Percentiles rank a stretch among this genome's conserved stretches.
phyloP scores from a whole-genome alignment of 2,888 invertebrate species.

The Machimus rusticus region DNA sequence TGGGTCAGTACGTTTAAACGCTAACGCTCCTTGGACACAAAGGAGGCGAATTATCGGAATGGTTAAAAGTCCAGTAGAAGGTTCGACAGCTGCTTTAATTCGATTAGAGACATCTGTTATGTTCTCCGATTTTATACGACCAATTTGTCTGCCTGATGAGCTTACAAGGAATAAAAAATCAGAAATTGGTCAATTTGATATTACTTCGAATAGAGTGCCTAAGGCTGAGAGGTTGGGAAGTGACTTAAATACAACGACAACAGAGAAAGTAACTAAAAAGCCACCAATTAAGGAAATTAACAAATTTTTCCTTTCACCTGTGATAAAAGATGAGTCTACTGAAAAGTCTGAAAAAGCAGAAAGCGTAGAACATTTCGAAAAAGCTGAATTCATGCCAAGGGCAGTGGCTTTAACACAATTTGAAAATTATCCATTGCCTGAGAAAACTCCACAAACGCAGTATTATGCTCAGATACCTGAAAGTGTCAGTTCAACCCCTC shows the following conservation, averaged over 20 bases:
- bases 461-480: slow-evolving; percentile 52
- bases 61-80: slow-evolving; percentile 89
- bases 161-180: slow-evolving; percentile 55
- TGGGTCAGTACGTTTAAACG: slow-evolving; percentile 78
- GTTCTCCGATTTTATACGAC: slow-evolving; percentile 83
- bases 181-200: background rate
- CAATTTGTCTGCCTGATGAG: slow-evolving; percentile 78
- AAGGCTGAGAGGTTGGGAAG: slow-evolving; percentile 58
- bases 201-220: slow-evolving; percentile 54
- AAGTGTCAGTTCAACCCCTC: slow-evolving; percentile 41
- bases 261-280: slow-evolving; percentile 6
- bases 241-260: slow-evolving; percentile 41
- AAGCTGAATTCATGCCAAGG: slow-evolving; percentile 54
- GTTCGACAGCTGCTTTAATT: slow-evolving; percentile 82
- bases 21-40: slow-evolving; percentile 87
- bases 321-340: slow-evolving; percentile 26
- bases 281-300: slow-evolving; percentile 57
- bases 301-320: slow-evolving; percentile 58
- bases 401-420: slow-evolving; percentile 57
- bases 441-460: slow-evolving; percentile 58
- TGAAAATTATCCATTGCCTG: slow-evolving; percentile 58
- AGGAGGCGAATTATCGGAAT: slow-evolving; percentile 83
- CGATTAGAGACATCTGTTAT: slow-evolving; percentile 78
- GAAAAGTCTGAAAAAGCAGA: slow-evolving; percentile 36
- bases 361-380: slow-evolving; percentile 47